Base-by-base conservation (phyloP, 2,888 invertebrate genomes). In the Acanthosoma haemorrhoidale region DNA sequence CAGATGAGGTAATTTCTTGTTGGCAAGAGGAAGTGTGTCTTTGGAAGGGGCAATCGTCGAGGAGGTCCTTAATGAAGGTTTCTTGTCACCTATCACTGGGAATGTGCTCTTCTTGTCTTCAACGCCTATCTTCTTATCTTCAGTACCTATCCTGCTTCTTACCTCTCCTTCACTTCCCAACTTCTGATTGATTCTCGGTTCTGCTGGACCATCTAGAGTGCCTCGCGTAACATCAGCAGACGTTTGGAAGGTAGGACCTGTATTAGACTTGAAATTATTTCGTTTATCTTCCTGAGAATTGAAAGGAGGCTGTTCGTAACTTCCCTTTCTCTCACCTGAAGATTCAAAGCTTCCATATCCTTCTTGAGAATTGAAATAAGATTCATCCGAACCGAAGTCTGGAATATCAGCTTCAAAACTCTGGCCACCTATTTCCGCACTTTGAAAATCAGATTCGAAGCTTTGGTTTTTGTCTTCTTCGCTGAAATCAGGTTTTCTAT, bases 321-420 rank as follows among this genome's bases (percentile, higher is more conserved):
- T 25, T 29, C 25, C 64, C 31, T 64, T 64, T 41, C 21, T 39
- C 31, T 64, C 64, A 15, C 41, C 64, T 15, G 64, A 64, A 21
- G 32, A 36, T 5, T 64, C 64, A 16, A 64, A 64, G 39, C 64
- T 64, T 9, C 64, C 64, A 13, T 41, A 64, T n/a, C 36, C 64
- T 36, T 64, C 64, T 16, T 64, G 64, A 13, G 64, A 64, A 31
- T 64, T 64, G 64, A 64, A 64, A 8, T 64, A 64, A 29, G 39
- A 21, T 38, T 64, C 64, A 6, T 64, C 64, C 3, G 64, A 64
- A 25, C 25, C 32, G 34, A 67, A 67, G 6, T 57, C 67, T 18
- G 67, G 51, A 21, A 67, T 64, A 16, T 67, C 67, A 9, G 67
- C 21, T 57, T 67, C 67, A 21, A 57, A 67, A 51, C 67, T 67